Evolutionary conservation across 2,888 invertebrate species (phyloP).

Genomic region (Parnassius orleans): DNA sequence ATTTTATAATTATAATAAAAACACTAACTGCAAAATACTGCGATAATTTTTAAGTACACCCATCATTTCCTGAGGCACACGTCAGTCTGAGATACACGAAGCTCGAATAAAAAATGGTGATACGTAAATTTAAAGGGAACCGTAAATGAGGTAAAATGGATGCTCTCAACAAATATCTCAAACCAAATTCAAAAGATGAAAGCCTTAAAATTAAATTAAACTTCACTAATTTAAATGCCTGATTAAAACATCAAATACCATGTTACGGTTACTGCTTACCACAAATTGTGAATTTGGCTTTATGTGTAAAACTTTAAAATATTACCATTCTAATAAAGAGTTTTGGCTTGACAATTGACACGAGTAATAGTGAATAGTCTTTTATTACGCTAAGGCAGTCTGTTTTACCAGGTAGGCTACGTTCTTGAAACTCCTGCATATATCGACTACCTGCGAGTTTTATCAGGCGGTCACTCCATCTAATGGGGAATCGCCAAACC

Average conservation of each 20-base stretch:
- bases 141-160: slow-evolving; percentile 7
- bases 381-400: no score
- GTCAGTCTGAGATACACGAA: slow-evolving; percentile 46
- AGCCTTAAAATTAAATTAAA: background rate
- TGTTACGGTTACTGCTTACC: background rate
- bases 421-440: no score
- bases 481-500: no score
- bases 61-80: slow-evolving; percentile 50
- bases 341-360: slow-evolving; percentile 36
- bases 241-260: slow-evolving; percentile 1
- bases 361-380: slow-evolving; percentile 23
- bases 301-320: slow-evolving; percentile 1
- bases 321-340: slow-evolving; percentile 19
- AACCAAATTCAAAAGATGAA: no score
- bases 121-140: slow-evolving; percentile 32
- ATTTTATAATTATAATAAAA: slow-evolving; percentile 45
- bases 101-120: slow-evolving; percentile 39
- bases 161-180: no score
- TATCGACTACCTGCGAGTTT: no score
- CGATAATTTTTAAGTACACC: slow-evolving; percentile 64
- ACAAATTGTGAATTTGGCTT: slow-evolving; percentile 9
- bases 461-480: no score
- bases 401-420: no score
- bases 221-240: background rate
- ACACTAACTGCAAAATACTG: slow-evolving; percentile 60